Conservation (phyloP, 2,113 vertebrate genomes). For the Forbesichthys agassizii region DNA sequence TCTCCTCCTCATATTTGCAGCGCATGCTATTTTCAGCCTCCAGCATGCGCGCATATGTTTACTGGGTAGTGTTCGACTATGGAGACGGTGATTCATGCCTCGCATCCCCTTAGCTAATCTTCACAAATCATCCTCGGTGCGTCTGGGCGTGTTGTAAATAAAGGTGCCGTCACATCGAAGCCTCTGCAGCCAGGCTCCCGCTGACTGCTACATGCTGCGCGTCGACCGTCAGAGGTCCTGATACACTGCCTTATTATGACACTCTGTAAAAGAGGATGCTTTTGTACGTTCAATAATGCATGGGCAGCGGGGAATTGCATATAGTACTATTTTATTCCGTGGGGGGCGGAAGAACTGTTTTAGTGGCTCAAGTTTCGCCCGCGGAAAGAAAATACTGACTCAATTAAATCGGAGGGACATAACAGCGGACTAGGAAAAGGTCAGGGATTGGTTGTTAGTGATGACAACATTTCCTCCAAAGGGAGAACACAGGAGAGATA, state of each 20-base stretch:
- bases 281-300: constrained; percentile 76
- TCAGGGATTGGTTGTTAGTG: constrained; percentile 62
- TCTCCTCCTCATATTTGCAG: constrained; percentile 43
- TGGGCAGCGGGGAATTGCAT: constrained; percentile 60
- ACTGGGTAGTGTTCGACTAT: constrained; percentile 40
- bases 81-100: constrained; percentile 59
- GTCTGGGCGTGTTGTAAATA: constrained; percentile 58
- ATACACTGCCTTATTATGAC: constrained; percentile 72
- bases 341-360: constrained; percentile 57
- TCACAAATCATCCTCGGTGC: constrained; percentile 57
- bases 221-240: constrained; percentile 47
- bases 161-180: constrained; percentile 49
- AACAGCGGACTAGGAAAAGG: constrained; percentile 49
- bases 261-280: constrained; percentile 68
- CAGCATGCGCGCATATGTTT: constrained; percentile 54
- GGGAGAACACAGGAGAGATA: constrained; percentile 30
- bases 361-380: constrained; percentile 49
- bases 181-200: constrained; percentile 24
- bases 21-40: constrained; percentile 52
- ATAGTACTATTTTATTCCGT: constrained; percentile 62
- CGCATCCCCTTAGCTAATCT: constrained; percentile 57
- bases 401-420: constrained; percentile 67
- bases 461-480: constrained; percentile 45
- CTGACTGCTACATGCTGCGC: constrained; percentile 48
- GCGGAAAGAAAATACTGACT: constrained; percentile 60